phyloP scores from a whole-genome alignment of 2,113 vertebrate genomes.

The Oncorhynchus gorbuscha region DNA sequence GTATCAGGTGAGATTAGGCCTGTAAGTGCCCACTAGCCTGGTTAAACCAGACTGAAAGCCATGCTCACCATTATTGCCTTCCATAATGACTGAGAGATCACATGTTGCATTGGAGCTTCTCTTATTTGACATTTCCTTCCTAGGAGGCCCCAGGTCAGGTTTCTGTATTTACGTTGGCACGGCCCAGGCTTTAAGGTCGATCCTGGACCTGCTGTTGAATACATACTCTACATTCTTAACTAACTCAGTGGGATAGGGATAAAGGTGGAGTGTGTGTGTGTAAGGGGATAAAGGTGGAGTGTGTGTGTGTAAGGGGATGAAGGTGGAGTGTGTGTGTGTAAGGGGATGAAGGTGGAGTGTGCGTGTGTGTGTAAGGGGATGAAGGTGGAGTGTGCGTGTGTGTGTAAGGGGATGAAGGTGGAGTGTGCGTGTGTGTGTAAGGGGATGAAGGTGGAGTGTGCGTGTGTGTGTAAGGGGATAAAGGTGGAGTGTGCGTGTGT shows the following conservation, averaged over 20 bases:
- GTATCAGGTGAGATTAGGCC: no score
- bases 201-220: neutral
- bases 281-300: slow-evolving; percentile 35
- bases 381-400: slow-evolving; percentile 22
- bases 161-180: neutral
- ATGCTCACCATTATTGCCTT: no score
- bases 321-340: slow-evolving; percentile 18
- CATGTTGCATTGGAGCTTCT: no score
- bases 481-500: slow-evolving; percentile 19
- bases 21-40: no score
- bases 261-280: neutral
- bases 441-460: slow-evolving; percentile 31
- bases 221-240: neutral
- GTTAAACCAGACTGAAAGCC: no score
- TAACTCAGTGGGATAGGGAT: neutral
- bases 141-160: no score
- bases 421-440: slow-evolving; percentile 9
- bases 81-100: no score
- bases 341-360: slow-evolving; percentile 32
- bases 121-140: no score
- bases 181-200: neutral
- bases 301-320: slow-evolving; percentile 20
- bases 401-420: slow-evolving; percentile 26
- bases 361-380: slow-evolving; percentile 9
- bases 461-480: slow-evolving; percentile 14